Percentiles rank a stretch among this genome's conserved stretches.
Evolutionary conservation across 2,888 invertebrate species (phyloP).

Genomic region (Meloe dianella): DNA sequence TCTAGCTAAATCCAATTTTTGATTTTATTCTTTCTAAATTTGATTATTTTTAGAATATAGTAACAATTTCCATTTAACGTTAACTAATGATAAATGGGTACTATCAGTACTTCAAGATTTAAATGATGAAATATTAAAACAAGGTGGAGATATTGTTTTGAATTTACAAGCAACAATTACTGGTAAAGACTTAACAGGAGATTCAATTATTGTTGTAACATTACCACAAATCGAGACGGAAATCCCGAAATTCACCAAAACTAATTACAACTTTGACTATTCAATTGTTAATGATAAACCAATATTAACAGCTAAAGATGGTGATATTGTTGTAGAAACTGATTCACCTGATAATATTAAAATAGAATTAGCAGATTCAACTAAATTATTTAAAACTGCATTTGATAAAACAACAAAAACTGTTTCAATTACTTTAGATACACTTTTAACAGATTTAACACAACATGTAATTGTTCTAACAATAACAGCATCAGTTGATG

Average conservation of each 20-base stretch:
- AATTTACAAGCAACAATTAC: neutral
- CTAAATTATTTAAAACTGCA: no score
- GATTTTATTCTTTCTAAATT: neutral
- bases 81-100: neutral
- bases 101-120: neutral
- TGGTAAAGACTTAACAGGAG: neutral
- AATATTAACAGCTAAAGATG: conserved; percentile 27
- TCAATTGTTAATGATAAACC: conserved; percentile 50
- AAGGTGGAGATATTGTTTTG: neutral
- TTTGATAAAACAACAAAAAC: conserved; percentile 1
- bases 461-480: conserved; percentile 13
- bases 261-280: conserved; percentile 61
- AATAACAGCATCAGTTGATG: conserved; percentile 7
- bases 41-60: neutral
- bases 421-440: conserved; percentile 3
- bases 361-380: conserved; percentile 11
- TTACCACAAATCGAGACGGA: neutral
- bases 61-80: neutral
- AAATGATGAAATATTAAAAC: neutral
- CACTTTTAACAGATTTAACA: neutral
- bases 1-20: neutral
- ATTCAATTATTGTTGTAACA: neutral
- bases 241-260: conserved; percentile 46
- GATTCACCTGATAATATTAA: conserved; percentile 2
- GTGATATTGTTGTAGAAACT: neutral